Base-by-base conservation (phyloP, 1,140 invertebrate species). In the Atopsyche davidsoni region DNA sequence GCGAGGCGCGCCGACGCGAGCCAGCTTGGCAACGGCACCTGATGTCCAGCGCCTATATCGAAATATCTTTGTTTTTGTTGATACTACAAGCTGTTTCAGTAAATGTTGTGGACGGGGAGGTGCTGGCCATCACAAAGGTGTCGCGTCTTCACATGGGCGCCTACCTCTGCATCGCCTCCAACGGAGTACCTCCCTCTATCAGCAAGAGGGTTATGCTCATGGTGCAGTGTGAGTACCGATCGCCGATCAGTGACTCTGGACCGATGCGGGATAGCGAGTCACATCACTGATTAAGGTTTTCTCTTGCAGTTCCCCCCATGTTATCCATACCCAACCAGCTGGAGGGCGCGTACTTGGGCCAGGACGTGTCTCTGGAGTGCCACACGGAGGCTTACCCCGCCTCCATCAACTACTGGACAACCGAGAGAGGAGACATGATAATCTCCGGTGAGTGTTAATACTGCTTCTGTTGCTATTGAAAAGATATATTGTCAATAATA, bases 91-190 rank as follows among this genome's bases (percentile, higher is more conserved):
- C 38, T 55, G 46, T 77, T 70, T n/a, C 72, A 87, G 87, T 88
- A 23, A 87, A 86, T 62, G 81, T 87, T 18, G 82, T 89, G 14
- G 83, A 90, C 62, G 87, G 88, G 4, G 86, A 90, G 64, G 71
- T 83, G 32, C 71, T 92, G 58, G 82, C 83, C 52, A 85, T 92
- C 40, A 81, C 80, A 16, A 89, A 89, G 78, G 86, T 92, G 49
- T 89, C 86, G 56, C 77, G 89, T 34, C 75, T 92, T 13, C 88
- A 92, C 61, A 92, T 92, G 89, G 89, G 87, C 6, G 80, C 85
- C 13, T 90, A 89, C 67, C 71, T 90, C 23, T 90, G 87, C 64
- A 87, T 64, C 6, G 76, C 76, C 1, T 85, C 83, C 19, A 90
- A 89, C 63, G 85, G 85, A 2, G 82, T 91, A 4, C 88, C 85